phyloP scores from a whole-genome alignment of 2,797 vertebrate genomes.

The Halcyon smyrnensis region DNA sequence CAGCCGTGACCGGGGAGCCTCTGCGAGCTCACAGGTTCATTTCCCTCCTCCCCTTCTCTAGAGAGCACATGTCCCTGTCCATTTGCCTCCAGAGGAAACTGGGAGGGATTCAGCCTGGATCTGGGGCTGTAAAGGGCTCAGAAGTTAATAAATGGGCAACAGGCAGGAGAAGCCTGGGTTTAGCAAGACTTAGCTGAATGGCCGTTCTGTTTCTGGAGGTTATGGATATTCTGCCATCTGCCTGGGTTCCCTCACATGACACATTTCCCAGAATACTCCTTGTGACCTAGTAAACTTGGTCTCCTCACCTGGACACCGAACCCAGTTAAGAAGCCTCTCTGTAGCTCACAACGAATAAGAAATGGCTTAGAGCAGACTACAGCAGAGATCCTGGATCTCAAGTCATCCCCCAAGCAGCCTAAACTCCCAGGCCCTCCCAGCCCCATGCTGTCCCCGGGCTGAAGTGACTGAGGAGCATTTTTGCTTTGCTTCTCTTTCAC shows the following conservation, averaged over 20 bases:
- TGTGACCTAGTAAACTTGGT: not conserved
- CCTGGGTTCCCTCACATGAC: not conserved
- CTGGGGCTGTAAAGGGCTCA: not conserved
- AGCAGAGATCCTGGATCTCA: not conserved
- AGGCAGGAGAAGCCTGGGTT: not conserved
- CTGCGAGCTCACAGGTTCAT: accelerated
- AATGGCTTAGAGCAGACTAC: not conserved
- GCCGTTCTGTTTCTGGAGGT: not conserved
- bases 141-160: not conserved
- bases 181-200: not conserved
- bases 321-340: not conserved
- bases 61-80: not conserved
- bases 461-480: not conserved
- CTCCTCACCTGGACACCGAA: not conserved
- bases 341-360: not conserved
- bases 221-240: not conserved
- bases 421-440: not conserved
- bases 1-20: not conserved
- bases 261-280: not conserved
- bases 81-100: not conserved
- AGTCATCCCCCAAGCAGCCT: not conserved
- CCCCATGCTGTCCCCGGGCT: not conserved
- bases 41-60: not conserved
- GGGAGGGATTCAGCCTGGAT: not conserved
- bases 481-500: not conserved